Evolutionary conservation across 2,888 invertebrate genomes (phyloP), one percentile per base, ranked within the genome.

Genomic region (Zygaena filipendulae): DNA sequence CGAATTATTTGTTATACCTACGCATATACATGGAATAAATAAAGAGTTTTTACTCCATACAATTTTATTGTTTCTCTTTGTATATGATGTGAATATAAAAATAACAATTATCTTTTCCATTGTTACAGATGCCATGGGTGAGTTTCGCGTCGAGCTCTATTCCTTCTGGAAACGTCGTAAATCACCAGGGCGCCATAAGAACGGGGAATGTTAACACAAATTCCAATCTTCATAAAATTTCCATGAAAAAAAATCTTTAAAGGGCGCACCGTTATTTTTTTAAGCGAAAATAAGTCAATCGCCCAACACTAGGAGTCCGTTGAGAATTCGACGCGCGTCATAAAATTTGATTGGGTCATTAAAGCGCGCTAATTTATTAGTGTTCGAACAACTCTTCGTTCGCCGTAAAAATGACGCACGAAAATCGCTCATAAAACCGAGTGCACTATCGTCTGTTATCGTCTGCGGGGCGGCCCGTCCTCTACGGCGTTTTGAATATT

Each of bases 71-170:
- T n/a, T n/a, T n/a, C n/a, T n/a, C n/a, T n/a, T n/a, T n/a, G n/a
- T n/a, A n/a, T n/a, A n/a, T n/a, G n/a, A n/a, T n/a, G n/a, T n/a
- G n/a, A n/a, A n/a, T n/a, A n/a, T n/a, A n/a, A n/a, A n/a, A n/a
- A n/a, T n/a, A n/a, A n/a, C n/a, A n/a, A n/a, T n/a, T 16, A n/a
- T 36, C 36, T 54, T 67, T 54, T 66, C 59, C 62, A 82, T 84
- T 87, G 86, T 88, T 88, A 60, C 88, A 89, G 88, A 88, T 83
- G 87, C 87, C 70, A 87, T 88, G 85, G 88, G 88, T 89, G 84
- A 88, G 88, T 85, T 71, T 32, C n/a, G 35, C 34, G 34, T 38
- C 36, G 42, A 49, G 47, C 51, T n/a, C n/a, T n/a, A n/a, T n/a
- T n/a, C n/a, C 49, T 50, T 48, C 58, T 61, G 62, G 67, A 64